These are phyloP conservation scores for Ophraella communa DNA, from an alignment of 2,888 invertebrate genomes.

Conservation along the genomic window DNA sequence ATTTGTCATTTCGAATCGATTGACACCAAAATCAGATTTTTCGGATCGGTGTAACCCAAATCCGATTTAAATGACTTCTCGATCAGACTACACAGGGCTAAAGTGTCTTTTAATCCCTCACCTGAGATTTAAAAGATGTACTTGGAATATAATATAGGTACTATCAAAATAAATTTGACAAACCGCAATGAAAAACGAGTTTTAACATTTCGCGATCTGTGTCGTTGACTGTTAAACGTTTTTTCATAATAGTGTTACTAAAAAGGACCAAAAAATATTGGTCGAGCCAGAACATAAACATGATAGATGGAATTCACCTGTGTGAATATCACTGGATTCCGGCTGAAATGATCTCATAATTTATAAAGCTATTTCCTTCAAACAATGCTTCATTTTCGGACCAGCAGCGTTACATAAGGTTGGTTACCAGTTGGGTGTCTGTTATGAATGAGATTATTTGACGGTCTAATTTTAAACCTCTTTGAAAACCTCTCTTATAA, in stretches of 20 bases:
- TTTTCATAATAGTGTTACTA: slow-evolving; percentile 19
- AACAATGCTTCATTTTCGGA: slow-evolving; percentile 55
- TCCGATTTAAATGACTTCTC: too few species aligned
- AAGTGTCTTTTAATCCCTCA: too few species aligned
- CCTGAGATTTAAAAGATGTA: too few species aligned
- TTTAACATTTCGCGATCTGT: slow-evolving; percentile 20
- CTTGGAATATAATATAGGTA: too few species aligned
- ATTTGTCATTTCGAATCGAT: too few species aligned
- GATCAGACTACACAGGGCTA: too few species aligned
- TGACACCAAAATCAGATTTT: too few species aligned
- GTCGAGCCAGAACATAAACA: slow-evolving; percentile 36
- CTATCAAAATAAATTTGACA: slow-evolving; percentile 18
- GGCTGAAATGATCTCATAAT: slow-evolving; percentile 54
- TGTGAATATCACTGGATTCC: slow-evolving; percentile 54
- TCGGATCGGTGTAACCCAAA: too few species aligned
- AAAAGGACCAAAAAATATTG: slow-evolving; percentile 27
- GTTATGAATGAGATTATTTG: neutral
- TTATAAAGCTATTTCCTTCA: slow-evolving; percentile 53
- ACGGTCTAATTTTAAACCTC: neutral
- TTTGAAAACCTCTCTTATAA: too few species aligned
- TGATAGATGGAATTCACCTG: slow-evolving; percentile 53
- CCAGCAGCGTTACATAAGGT: slow-evolving; percentile 5
- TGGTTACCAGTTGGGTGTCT: neutral
- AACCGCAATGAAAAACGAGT: slow-evolving; percentile 23
- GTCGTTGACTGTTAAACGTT: slow-evolving; percentile 29